Conservation (phyloP, 2,888 invertebrate species). For the Synergus gifuensis region DNA sequence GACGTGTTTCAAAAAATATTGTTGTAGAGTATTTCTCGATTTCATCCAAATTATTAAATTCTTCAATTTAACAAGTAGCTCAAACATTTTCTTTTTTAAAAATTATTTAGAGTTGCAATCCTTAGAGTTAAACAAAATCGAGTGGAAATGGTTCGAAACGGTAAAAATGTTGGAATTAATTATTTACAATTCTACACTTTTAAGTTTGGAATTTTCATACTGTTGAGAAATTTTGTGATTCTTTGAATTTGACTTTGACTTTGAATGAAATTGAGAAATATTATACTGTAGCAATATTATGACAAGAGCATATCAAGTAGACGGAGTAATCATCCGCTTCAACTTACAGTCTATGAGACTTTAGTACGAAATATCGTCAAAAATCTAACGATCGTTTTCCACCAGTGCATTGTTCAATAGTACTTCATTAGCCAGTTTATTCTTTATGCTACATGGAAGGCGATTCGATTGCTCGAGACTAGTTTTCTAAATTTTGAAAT, state of each 20-base stretch:
- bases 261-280: neutral
- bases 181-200: neutral
- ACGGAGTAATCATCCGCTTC: conserved; percentile 17
- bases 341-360: conserved; percentile 20
- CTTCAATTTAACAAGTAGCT: neutral
- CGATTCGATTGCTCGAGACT: neutral
- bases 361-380: conserved; percentile 1
- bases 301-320: conserved; percentile 42
- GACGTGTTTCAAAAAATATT: neutral
- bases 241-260: neutral
- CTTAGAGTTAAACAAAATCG: too few species aligned
- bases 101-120: neutral
- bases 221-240: neutral
- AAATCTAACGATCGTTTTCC: conserved; percentile 3
- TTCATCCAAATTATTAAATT: neutral
- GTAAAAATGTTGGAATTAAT: neutral
- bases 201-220: neutral
- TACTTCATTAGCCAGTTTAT: neutral
- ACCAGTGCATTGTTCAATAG: neutral
- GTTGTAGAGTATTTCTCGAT: conserved; percentile 17
- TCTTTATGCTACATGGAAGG: neutral
- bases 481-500: conserved; percentile 27
- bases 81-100: neutral
- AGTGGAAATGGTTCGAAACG: too few species aligned
- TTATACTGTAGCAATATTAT: neutral